A percentile compares a stretch with the other conserved stretches of the same genome.
Evolutionary conservation across 2,113 vertebrate genomes (phyloP).

Genomic region (Cygnus atratus): DNA sequence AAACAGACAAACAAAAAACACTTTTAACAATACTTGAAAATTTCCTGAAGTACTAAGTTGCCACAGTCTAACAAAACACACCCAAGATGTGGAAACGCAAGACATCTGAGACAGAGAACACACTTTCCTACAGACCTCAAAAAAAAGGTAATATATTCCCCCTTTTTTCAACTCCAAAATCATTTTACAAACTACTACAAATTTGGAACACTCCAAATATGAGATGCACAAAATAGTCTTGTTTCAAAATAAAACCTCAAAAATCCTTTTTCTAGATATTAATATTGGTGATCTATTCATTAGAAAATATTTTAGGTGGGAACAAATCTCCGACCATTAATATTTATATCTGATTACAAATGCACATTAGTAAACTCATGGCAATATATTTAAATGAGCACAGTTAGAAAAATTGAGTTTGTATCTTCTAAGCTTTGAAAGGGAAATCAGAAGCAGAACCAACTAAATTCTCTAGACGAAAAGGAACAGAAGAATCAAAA

Average conservation of each 20-base stretch:
- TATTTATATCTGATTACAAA: background rate
- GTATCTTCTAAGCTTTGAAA: background rate
- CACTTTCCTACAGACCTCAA: background rate
- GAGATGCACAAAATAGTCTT: background rate
- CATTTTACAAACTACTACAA: background rate
- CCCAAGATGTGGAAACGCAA: background rate
- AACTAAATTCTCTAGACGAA: background rate
- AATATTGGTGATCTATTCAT: background rate
- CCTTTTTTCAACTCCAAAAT: background rate
- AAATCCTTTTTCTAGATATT: background rate
- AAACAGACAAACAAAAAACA: too few species aligned
- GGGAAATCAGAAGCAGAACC: too few species aligned
- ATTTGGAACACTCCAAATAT: background rate
- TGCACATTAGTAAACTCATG: background rate
- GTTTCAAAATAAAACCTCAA: background rate
- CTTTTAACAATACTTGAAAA: background rate
- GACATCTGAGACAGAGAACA: background rate
- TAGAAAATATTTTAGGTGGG: background rate
- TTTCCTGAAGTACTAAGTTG: background rate
- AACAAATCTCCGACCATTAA: background rate
- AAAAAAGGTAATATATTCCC: background rate
- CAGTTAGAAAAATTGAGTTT: background rate
- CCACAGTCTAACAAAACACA: background rate
- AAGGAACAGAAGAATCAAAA: background rate
- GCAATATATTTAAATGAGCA: background rate